phyloP scores from a whole-genome alignment of 2,797 vertebrate species.

The Loriculus beryllinus region DNA sequence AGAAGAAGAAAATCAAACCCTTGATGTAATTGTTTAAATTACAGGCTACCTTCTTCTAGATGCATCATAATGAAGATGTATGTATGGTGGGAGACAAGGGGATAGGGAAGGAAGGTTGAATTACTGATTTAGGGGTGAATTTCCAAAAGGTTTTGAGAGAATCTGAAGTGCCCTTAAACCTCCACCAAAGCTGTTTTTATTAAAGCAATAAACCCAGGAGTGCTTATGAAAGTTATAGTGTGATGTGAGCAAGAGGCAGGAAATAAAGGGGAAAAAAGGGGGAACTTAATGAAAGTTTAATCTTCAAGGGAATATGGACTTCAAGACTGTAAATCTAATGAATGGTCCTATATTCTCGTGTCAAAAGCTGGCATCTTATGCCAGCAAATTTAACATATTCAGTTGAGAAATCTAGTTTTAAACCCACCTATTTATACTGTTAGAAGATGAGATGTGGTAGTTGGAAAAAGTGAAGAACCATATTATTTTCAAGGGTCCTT shows the following conservation, averaged over 20 bases:
- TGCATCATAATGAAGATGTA: slow-evolving; percentile 26
- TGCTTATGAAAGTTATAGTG: slow-evolving; percentile 66
- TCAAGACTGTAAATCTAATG: slow-evolving; percentile 72
- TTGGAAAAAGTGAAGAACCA: slow-evolving; percentile 40
- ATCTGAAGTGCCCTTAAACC: slow-evolving; percentile 68
- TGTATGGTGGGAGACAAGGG: not conserved
- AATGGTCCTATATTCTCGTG: slow-evolving; percentile 67
- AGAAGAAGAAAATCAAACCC: not conserved
- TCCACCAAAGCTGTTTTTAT: slow-evolving; percentile 69
- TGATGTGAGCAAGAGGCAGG: slow-evolving; percentile 74
- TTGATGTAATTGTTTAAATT: slow-evolving; percentile 27
- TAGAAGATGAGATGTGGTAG: slow-evolving; percentile 48
- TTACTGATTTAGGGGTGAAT: slow-evolving; percentile 25
- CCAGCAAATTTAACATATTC: slow-evolving; percentile 56
- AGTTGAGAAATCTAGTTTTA: slow-evolving; percentile 46
- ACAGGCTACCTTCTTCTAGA: slow-evolving; percentile 8
- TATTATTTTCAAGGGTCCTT: slow-evolving; percentile 26
- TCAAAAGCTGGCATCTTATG: slow-evolving; percentile 70
- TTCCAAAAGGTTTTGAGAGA: slow-evolving; percentile 62
- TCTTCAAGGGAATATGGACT: slow-evolving; percentile 76
- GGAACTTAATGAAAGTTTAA: slow-evolving; percentile 80
- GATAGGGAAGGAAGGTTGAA: not conserved
- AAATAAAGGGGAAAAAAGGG: slow-evolving; percentile 63
- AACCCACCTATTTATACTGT: slow-evolving; percentile 45
- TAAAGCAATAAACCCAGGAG: slow-evolving; percentile 68